Evolutionary conservation across 64 coral and sea anemone genomes (phyloP), one percentile per base, ranked within the genome.

Genomic region (Platygyra sinensis): DNA sequence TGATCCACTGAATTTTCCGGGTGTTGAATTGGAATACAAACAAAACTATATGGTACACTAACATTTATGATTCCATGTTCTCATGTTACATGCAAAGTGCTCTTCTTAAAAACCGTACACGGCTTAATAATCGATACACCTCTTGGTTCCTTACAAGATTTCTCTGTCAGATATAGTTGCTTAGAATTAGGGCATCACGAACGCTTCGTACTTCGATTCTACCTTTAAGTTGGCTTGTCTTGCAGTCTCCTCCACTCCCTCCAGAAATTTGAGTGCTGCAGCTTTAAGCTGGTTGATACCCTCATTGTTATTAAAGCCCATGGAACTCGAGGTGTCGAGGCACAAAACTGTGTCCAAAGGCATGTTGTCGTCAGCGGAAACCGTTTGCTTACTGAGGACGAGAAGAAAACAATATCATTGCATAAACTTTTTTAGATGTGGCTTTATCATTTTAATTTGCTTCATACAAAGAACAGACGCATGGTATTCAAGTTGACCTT

Each of bases 171-270:
- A 55, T 55, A 9, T 55, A 55, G 52, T 65, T 65, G 9, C 24
- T 6, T 65, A n/a, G 17, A 7, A 65, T 22, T 18, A 65, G 24
- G 2, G 18, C 62, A 65, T 65, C 22, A n/a, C 62, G 2, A 65
- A 6, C 13, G 22, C 22, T 65, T 65, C 62, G 62, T 7, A 25
- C 19, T 9, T 30, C 16, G 1, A 11, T 5, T 72, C 24, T 50
- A 95, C 93, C 93, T 95, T 95, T 30, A 95, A 82, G 52, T 75
- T 83, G 27, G 93, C 84, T 30, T 95, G 89, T 57, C 61, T 71
- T 24, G 93, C 93, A 28, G 93, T 95, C 30, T 95, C 89, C 72
- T 95, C 83, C 29, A 95, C 88, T 73, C 93, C 93, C 24, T 95
- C 83, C 55, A 95, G 77, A 67, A 95, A 95, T 25, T 91, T 73